Evolutionary conservation across 2,888 invertebrate species (phyloP).

Genomic region (Blera fallax): DNA sequence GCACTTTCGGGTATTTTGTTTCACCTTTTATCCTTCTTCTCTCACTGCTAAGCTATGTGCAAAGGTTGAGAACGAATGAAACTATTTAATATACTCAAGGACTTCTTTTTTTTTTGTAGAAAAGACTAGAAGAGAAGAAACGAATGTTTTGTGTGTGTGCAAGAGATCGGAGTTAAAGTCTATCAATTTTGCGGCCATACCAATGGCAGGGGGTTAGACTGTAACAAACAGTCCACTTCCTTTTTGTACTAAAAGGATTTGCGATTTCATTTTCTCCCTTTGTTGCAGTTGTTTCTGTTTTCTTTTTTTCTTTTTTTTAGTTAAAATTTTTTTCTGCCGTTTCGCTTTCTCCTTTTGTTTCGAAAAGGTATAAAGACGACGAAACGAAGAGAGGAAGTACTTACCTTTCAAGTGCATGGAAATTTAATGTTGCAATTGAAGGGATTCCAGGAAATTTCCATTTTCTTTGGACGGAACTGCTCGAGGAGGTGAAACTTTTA

Average conservation of each 20-base stretch:
- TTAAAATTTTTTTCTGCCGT: neutral
- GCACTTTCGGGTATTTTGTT: conserved; percentile 46
- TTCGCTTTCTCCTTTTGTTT: neutral
- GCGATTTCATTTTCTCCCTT: conserved; percentile 22
- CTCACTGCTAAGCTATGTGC: neutral
- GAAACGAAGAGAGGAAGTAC: conserved; percentile 13
- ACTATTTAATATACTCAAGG: conserved; percentile 44
- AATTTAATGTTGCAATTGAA: conserved; percentile 59
- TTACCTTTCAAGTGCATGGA: conserved; percentile 60
- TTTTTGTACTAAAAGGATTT: conserved; percentile 63
- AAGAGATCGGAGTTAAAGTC: conserved; percentile 38
- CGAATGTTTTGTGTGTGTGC: neutral
- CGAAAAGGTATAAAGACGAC: neutral
- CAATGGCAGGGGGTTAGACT: conserved; percentile 38
- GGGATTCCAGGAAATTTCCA: conserved; percentile 18
- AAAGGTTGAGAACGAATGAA: neutral
- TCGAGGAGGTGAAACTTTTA: conserved; percentile 47
- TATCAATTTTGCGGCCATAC: conserved; percentile 58
- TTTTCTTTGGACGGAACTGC: neutral
- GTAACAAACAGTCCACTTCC: conserved; percentile 66
- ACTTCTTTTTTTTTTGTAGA: neutral
- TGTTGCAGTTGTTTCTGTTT: neutral
- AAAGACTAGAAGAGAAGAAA: neutral
- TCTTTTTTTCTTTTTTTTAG: neutral
- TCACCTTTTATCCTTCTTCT: conserved; percentile 15